Evolutionary conservation across 2,888 invertebrate genomes (phyloP).

Genomic region (Scelioninae gen. 1): DNA sequence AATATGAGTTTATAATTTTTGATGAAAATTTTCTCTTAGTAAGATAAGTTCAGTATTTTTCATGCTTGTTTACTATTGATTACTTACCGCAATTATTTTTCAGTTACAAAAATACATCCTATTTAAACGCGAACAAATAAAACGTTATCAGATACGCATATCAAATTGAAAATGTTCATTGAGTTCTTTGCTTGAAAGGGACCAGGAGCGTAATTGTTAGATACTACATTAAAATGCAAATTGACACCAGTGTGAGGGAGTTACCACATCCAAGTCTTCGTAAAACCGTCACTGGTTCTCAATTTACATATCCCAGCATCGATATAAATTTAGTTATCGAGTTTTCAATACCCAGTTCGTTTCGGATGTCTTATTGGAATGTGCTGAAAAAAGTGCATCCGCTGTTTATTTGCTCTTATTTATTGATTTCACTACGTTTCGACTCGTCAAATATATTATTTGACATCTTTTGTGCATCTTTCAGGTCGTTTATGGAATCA

Average conservation of each 20-base stretch:
- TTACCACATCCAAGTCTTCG: slow-evolving; percentile 46
- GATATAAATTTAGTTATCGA: slow-evolving; percentile 61
- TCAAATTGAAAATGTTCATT: slow-evolving; percentile 26
- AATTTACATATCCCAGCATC: slow-evolving; percentile 53
- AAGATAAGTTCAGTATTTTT: too few relatives aligned
- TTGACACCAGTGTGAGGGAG: slow-evolving; percentile 36
- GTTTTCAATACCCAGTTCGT: slow-evolving; percentile 44
- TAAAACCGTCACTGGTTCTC: slow-evolving; percentile 20
- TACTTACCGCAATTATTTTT: too few relatives aligned
- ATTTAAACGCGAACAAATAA: slow-evolving; percentile 3
- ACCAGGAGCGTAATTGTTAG: slow-evolving; percentile 49
- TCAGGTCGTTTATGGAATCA: neutral
- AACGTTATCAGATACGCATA: slow-evolving; percentile 20
- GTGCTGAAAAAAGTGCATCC: slow-evolving; percentile 20
- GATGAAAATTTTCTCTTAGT: too few relatives aligned
- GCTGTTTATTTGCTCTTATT: slow-evolving; percentile 22
- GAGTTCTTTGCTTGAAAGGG: slow-evolving; percentile 30
- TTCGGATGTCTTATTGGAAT: slow-evolving; percentile 26
- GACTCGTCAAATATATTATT: slow-evolving; percentile 34
- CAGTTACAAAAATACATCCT: neutral
- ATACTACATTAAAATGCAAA: slow-evolving; percentile 68
- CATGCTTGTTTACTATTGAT: too few relatives aligned
- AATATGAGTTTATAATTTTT: too few relatives aligned
- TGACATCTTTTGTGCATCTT: slow-evolving; percentile 10
- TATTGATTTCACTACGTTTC: slow-evolving; percentile 35